Evolutionary conservation across 2,113 vertebrate species (phyloP).

Genomic region (Pteruthius melanotis): DNA sequence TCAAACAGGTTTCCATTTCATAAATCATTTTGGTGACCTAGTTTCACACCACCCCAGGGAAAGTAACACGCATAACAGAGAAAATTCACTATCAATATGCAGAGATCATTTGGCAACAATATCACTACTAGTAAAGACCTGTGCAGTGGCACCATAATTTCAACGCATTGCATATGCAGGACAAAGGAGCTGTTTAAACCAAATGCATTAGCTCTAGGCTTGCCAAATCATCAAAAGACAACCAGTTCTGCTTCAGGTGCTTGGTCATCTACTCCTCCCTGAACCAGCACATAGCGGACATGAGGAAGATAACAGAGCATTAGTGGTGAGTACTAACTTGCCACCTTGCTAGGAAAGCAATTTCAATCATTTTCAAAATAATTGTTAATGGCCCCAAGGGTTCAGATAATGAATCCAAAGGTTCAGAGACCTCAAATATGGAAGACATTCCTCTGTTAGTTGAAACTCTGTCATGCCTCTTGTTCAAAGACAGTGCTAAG

Average conservation of each 20-base stretch:
- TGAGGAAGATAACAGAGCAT: neutral
- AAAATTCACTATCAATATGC: neutral
- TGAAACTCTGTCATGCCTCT: neutral
- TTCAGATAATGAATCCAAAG: neutral
- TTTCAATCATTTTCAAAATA: neutral
- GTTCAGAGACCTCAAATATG: neutral
- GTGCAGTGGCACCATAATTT: neutral
- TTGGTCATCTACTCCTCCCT: neutral
- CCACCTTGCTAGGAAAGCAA: neutral
- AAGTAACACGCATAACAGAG: neutral
- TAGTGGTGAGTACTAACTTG: neutral
- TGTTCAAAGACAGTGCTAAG: neutral
- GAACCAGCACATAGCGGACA: rapidly evolving
- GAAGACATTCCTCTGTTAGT: neutral
- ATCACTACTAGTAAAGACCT: neutral
- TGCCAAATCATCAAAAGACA: neutral
- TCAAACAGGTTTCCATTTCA: conserved; percentile 31
- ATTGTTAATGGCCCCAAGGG: neutral
- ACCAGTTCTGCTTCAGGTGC: neutral
- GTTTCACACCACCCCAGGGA: conserved; percentile 10
- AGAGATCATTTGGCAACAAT: conserved; percentile 4
- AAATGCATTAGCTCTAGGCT: neutral
- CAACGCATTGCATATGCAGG: neutral
- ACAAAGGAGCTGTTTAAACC: neutral
- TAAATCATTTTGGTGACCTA: neutral